Conservation (phyloP, 2,888 invertebrate species). For the Eremobia ochroleuca region DNA sequence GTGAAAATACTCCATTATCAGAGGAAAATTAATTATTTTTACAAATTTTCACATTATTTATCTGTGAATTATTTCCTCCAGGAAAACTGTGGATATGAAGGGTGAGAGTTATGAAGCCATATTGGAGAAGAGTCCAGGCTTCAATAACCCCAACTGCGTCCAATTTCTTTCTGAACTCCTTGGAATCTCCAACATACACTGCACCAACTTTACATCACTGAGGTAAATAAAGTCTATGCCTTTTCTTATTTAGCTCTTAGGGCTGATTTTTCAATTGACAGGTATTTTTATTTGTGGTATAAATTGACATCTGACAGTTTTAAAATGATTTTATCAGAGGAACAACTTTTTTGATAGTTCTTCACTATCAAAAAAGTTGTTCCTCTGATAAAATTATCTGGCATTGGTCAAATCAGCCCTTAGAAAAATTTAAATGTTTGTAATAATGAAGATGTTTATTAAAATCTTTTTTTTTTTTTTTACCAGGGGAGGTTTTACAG, state of each 20-base stretch:
- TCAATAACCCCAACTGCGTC: conserved; percentile 97
- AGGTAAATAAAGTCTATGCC: conserved; percentile 88
- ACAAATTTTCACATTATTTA: conserved; percentile 66
- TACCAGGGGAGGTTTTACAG: conserved; percentile 93
- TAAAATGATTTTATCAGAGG: too few species aligned
- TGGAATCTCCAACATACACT: conserved; percentile 93
- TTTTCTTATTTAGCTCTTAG: background rate
- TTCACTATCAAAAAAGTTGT: too few species aligned
- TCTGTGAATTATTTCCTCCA: conserved; percentile 80
- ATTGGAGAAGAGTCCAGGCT: conserved; percentile 95
- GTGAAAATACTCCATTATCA: conserved; percentile 77
- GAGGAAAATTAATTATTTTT: conserved; percentile 71
- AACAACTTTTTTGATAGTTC: too few species aligned
- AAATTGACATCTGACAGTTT: too few species aligned
- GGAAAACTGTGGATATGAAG: conserved; percentile 95
- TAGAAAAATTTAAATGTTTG: too few species aligned
- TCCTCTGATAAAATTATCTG: too few species aligned
- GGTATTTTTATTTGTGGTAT: too few species aligned
- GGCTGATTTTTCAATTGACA: too few species aligned
- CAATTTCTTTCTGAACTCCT: conserved; percentile 95
- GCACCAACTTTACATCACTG: conserved; percentile 93
- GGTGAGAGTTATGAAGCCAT: conserved; percentile 95
- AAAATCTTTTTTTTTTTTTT: conserved; percentile 22
- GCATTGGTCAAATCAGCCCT: too few species aligned
- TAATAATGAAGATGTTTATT: background rate